These are phyloP conservation scores for Cynaeus angustus DNA, from an alignment of 2,888 invertebrate genomes.

Conservation along the genomic window DNA sequence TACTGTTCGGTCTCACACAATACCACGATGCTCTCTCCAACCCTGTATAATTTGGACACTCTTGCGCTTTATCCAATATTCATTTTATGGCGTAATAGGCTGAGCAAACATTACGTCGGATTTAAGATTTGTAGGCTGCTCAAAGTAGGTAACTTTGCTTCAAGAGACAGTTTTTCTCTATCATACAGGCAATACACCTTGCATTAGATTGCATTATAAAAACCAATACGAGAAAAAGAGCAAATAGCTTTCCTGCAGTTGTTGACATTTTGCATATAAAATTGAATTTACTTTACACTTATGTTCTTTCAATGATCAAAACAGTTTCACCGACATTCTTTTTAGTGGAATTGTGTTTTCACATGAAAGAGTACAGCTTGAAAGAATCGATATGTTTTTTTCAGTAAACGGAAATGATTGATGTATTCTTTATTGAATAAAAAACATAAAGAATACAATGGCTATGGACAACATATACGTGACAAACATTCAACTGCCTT, in stretches of 20 bases:
- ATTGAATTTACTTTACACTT: too few relatives aligned
- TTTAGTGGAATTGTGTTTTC: background rate
- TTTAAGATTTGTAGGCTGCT: constrained; percentile 1
- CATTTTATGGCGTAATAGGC: constrained; percentile 19
- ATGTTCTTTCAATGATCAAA: too few relatives aligned
- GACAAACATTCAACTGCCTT: constrained; percentile 69
- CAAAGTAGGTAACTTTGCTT: too few relatives aligned
- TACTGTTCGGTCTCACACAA: constrained; percentile 54
- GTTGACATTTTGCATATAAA: too few relatives aligned
- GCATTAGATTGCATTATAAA: too few relatives aligned
- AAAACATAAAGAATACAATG: constrained; percentile 36
- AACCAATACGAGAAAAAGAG: too few relatives aligned
- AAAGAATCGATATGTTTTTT: constrained; percentile 12
- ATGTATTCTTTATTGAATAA: constrained; percentile 36
- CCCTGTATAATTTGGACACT: constrained; percentile 17
- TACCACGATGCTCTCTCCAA: constrained; percentile 38
- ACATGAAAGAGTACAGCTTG: constrained; percentile 2
- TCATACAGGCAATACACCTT: too few relatives aligned
- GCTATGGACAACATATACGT: constrained; percentile 49
- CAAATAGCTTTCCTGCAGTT: too few relatives aligned
- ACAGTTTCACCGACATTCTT: background rate
- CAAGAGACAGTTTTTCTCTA: too few relatives aligned
- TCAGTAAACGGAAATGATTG: constrained; percentile 13
- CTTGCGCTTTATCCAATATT: constrained; percentile 19
- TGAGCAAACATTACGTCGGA: constrained; percentile 13